phyloP scores from a whole-genome alignment of 1,140 invertebrate species.

The Palaemon carinicauda region DNA sequence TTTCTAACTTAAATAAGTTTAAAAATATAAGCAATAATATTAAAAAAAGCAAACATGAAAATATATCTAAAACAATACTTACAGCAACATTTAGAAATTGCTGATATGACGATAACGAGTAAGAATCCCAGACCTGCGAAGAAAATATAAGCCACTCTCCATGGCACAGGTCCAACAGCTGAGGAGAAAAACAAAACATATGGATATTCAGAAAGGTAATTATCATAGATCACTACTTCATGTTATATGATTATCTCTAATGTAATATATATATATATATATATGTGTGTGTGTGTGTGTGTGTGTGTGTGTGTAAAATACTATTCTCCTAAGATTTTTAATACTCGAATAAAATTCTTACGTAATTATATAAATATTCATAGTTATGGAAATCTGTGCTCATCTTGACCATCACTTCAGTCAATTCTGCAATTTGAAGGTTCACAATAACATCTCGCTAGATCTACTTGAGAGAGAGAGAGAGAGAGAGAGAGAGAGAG shows the following conservation, averaged over 20 bases:
- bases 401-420: too few relatives aligned
- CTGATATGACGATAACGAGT: slow-evolving; percentile 7
- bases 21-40: neutral
- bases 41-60: neutral
- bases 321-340: neutral
- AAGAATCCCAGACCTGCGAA: neutral
- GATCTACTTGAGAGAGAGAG: too few relatives aligned
- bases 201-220: neutral
- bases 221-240: too few relatives aligned
- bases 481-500: too few relatives aligned
- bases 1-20: neutral
- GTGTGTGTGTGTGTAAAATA: neutral
- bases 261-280: too few relatives aligned
- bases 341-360: too few relatives aligned
- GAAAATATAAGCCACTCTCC: slow-evolving; percentile 15
- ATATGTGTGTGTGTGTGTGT: neutral
- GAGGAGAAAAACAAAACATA: neutral
- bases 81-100: slow-evolving; percentile 48
- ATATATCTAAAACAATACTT: slow-evolving; percentile 17
- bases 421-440: too few relatives aligned
- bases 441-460: too few relatives aligned
- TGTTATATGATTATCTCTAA: too few relatives aligned
- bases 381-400: too few relatives aligned
- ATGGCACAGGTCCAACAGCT: neutral
- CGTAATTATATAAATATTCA: too few relatives aligned